Conservation (phyloP, 2,113 vertebrate genomes). For the Semicossyphus pulcher region DNA sequence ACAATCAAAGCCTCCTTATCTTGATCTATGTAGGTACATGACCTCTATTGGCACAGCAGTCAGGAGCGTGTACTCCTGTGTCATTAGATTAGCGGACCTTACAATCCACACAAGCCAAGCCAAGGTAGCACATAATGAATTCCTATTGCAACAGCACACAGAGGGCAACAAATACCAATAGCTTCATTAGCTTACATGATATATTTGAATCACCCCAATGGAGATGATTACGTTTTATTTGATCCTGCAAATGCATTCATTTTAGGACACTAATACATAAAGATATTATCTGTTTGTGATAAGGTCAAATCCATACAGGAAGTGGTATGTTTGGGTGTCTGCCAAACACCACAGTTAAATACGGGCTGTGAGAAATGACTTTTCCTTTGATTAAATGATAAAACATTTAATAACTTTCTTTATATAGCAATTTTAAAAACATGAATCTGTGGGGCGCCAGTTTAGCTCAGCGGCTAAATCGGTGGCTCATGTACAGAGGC, state of each 20-base stretch:
- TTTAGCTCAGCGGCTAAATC: too few relatives aligned
- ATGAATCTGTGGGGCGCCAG: too few relatives aligned
- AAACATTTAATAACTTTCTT: too few relatives aligned
- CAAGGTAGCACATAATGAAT: conserved; percentile 5
- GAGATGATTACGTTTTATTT: neutral
- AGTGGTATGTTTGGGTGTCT: too few relatives aligned
- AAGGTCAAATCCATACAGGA: too few relatives aligned
- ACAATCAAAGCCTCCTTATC: conserved; percentile 61
- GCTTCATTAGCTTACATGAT: neutral
- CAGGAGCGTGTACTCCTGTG: conserved; percentile 16
- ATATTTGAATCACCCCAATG: neutral
- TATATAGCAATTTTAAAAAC: too few relatives aligned
- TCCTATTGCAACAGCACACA: neutral
- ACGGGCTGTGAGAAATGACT: too few relatives aligned
- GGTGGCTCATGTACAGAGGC: too few relatives aligned
- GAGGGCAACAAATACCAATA: neutral
- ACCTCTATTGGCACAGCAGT: conserved; percentile 59
- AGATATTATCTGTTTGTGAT: too few relatives aligned
- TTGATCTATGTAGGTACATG: conserved; percentile 60
- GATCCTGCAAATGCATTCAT: neutral
- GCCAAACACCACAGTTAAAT: too few relatives aligned
- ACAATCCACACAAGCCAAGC: conserved; percentile 5
- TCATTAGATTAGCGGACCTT: conserved; percentile 58
- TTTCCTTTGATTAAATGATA: too few relatives aligned
- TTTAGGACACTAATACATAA: too few relatives aligned